phyloP scores from a whole-genome alignment of 2,888 invertebrate genomes.

The Parthenolecanium corni region DNA sequence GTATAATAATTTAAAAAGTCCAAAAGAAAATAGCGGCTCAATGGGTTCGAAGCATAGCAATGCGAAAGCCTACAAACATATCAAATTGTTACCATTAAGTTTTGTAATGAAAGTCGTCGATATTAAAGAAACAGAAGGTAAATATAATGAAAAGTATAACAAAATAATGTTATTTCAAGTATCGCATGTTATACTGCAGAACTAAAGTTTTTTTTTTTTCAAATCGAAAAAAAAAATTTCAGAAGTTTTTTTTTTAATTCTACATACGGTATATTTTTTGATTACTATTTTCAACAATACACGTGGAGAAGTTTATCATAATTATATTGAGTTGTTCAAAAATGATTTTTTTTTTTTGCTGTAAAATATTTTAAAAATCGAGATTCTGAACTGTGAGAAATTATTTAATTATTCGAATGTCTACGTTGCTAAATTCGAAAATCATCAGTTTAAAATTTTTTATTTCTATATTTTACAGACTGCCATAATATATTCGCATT shows the following conservation, averaged over 20 bases:
- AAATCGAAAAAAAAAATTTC: neutral
- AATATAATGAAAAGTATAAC: no score
- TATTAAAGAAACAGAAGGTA: slow-evolving; percentile 72
- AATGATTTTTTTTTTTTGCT: neutral
- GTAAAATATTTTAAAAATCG: neutral
- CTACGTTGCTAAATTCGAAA: neutral
- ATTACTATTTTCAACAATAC: no score
- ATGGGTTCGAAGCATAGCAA: slow-evolving; percentile 46
- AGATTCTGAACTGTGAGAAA: neutral
- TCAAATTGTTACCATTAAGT: slow-evolving; percentile 76
- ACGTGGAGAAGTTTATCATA: no score
- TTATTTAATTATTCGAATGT: neutral
- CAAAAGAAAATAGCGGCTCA: slow-evolving; percentile 42
- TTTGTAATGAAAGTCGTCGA: slow-evolving; percentile 85
- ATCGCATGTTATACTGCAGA: neutral
- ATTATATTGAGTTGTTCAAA: no score
- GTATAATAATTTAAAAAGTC: slow-evolving; percentile 57
- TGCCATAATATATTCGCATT: slow-evolving; percentile 84
- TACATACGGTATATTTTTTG: no score
- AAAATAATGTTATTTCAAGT: neutral
- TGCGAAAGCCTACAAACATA: slow-evolving; percentile 79
- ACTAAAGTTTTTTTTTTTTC: neutral
- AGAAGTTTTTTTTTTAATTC: neutral
- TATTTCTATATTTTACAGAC: slow-evolving; percentile 43
- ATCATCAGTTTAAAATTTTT: no score